phyloP scores from a whole-genome alignment of 2,888 invertebrate genomes.

The Acronicta aceris region DNA sequence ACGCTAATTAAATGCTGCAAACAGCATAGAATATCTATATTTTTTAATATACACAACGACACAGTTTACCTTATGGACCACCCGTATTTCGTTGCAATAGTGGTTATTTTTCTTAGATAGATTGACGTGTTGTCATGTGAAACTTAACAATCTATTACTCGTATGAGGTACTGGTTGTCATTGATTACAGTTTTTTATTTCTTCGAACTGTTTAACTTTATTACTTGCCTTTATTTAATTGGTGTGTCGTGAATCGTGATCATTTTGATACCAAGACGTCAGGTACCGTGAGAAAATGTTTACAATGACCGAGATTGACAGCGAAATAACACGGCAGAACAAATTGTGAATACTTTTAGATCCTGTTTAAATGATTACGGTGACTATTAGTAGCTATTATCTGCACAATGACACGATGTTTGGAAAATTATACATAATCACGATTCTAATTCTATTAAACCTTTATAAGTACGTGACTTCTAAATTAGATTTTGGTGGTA shows the following conservation, averaged over 20 bases:
- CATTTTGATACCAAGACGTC: conserved; percentile 16
- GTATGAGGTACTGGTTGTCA: too few relatives aligned
- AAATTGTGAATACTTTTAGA: conserved; percentile 20
- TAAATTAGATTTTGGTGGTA: background rate
- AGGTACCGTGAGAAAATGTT: conserved; percentile 27
- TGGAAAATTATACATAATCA: background rate
- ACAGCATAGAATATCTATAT: too few relatives aligned
- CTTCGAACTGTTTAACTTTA: conserved; percentile 25
- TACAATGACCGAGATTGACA: conserved; percentile 25
- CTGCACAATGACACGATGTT: conserved; percentile 17
- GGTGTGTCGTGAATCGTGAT: conserved; percentile 12
- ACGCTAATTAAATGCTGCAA: too few relatives aligned
- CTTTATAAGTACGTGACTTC: too few relatives aligned
- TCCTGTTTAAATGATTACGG: conserved; percentile 23
- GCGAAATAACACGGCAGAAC: conserved; percentile 25
- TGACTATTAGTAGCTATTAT: conserved; percentile 15
- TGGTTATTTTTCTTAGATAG: too few relatives aligned
- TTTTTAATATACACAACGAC: too few relatives aligned
- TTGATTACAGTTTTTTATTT: conserved; percentile 7
- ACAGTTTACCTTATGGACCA: too few relatives aligned
- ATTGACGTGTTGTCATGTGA: too few relatives aligned
- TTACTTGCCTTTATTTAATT: conserved; percentile 25
- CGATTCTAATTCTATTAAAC: too few relatives aligned
- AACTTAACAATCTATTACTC: too few relatives aligned
- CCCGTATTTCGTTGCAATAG: too few relatives aligned